Evolutionary conservation across 2,113 vertebrate genomes (phyloP).

Genomic region (Sceloporus tristichus): DNA sequence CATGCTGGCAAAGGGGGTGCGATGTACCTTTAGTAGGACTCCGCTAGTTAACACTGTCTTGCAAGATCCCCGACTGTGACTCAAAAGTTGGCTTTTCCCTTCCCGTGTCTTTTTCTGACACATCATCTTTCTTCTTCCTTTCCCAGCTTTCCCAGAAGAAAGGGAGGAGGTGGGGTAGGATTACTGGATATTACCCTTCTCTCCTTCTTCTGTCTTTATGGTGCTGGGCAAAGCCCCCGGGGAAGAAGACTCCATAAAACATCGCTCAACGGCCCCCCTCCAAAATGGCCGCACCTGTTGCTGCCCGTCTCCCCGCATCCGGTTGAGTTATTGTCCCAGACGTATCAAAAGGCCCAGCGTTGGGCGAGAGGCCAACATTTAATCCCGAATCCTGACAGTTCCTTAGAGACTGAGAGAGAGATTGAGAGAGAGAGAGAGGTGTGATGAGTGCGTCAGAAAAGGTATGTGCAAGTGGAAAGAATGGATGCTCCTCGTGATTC

Average conservation of each 20-base stretch:
- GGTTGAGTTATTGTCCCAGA: not conserved
- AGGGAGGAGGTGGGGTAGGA: no score
- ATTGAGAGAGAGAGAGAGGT: not conserved
- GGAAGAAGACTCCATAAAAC: not conserved
- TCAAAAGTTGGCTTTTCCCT: no score
- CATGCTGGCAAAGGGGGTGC: no score
- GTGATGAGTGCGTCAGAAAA: no score
- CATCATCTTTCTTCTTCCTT: not conserved
- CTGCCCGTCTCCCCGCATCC: not conserved
- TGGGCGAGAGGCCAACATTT: not conserved
- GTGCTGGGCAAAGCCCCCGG: not conserved
- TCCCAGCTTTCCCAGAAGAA: not conserved
- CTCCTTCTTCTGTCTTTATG: not conserved
- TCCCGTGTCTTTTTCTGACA: not conserved
- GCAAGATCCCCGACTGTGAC: no score
- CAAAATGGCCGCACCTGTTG: not conserved
- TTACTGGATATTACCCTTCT: not conserved
- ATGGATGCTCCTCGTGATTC: not conserved
- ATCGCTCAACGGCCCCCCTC: not conserved
- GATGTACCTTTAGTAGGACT: no score
- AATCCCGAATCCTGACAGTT: not conserved
- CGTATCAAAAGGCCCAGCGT: not conserved
- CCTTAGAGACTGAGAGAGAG: not conserved
- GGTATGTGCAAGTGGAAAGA: not conserved
- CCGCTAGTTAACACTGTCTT: no score